These are phyloP conservation scores for Okapia johnstoni DNA, from an alignment of 2,113 vertebrate species.

Conservation along the genomic window DNA sequence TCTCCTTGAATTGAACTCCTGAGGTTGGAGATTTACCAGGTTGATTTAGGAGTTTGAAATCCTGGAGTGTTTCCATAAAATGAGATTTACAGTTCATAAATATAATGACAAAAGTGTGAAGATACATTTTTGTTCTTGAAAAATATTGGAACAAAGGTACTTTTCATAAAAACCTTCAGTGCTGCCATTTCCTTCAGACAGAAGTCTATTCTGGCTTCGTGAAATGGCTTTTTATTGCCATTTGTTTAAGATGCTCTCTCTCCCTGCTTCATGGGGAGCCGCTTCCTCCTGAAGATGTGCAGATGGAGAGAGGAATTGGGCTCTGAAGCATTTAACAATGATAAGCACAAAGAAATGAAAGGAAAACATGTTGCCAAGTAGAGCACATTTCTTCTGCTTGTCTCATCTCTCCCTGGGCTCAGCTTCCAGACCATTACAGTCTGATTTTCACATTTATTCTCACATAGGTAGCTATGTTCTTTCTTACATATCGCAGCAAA, in stretches of 20 bases:
- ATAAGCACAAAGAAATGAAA: background rate
- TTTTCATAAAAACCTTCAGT: constrained; percentile 69
- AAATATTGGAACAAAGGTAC: constrained; percentile 67
- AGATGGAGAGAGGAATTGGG: background rate
- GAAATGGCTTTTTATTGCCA: constrained; percentile 41
- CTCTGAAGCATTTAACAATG: background rate
- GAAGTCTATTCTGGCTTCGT: constrained; percentile 44
- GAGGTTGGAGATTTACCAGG: constrained; percentile 60
- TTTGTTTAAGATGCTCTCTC: constrained; percentile 54
- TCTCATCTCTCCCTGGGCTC: background rate
- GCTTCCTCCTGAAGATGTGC: background rate
- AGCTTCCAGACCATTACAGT: background rate
- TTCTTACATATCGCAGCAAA: background rate
- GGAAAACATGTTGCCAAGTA: background rate
- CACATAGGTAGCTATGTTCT: background rate
- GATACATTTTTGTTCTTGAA: constrained; percentile 55
- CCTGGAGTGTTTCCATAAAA: constrained; percentile 59
- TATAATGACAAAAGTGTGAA: constrained; percentile 73
- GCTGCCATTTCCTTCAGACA: constrained; percentile 71
- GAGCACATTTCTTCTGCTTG: background rate
- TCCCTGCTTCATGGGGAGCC: background rate
- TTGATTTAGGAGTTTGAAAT: constrained; percentile 61
- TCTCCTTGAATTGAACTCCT: constrained; percentile 60
- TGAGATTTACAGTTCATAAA: constrained; percentile 71
- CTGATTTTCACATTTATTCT: background rate